Evolutionary conservation across 2,797 vertebrate genomes (phyloP), one percentile per base, ranked within the genome.

Genomic region (Nannoperca obscura): DNA sequence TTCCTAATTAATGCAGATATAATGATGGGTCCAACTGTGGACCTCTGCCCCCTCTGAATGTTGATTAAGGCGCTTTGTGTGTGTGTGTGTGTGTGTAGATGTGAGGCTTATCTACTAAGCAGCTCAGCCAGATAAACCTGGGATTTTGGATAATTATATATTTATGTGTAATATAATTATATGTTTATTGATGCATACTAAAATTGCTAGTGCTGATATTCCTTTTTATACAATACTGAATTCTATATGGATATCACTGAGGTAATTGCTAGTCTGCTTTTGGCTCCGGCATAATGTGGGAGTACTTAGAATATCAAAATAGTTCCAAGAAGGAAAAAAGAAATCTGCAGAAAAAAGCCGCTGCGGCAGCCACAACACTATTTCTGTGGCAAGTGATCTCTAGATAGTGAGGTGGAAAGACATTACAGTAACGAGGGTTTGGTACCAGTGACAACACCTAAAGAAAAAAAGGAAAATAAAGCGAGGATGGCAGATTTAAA

Each of bases 1-100:
- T 80, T 82, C 79, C 84, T 93, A 94, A 95, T 94, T 88, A 92
- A 94, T 93, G 92, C 91, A 89, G 90, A 85, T 92, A 91, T 94
- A 94, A 94, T 93, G 91, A 94, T 91, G 85, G 86, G 85, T 89
- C 91, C 89, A 85, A 78, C 89, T 90, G 90, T 91, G 90, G 92
- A 90, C 90, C 90, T 93, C 78, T 86, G 87, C 79, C 87, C 93
- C 63, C 83, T 83, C 65, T 53, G 89, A 84, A 90, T 91, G 79
- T 88, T 92, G 90, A 92, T 92, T 76, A 91, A 89, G 82, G 78
- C 1, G 6, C 34, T 79, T 60, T 78, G 59, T 22, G 59, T 61
- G 64, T 78, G 67, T 58, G 57, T 82, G 64, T 57, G 57, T 50
- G 63, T 50, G 68, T 76, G 59, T n/a, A 12, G 62, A n/a, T 30